Base-by-base conservation (phyloP, 2,888 invertebrate species). In the Catonia carolina region DNA sequence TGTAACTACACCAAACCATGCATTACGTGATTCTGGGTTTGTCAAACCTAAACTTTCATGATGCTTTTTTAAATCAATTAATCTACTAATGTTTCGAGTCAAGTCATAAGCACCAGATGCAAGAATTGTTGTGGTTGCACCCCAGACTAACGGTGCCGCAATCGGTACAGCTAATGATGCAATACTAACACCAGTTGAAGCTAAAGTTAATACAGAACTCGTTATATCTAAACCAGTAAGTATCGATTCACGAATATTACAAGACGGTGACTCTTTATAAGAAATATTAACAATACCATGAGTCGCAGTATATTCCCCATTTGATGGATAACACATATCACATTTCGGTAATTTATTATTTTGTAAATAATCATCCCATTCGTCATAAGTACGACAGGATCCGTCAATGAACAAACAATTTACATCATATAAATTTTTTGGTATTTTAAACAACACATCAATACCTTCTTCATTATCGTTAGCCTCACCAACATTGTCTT, bases 311-410 rank as follows among this genome's bases (percentile, higher is more conserved):
- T 57, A 57, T 15, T 48, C 35, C 18, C 57, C 57, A 31, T 53
- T 15, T 10, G 27, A 14, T 1, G 57, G 57, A 23, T 49, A 57
- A 37, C 57, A 57, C 39, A 57, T 42, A 18, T 41, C 49, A 49
- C 57, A 57, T 53, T 39, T 48, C 1, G 57, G 57, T 22, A 57
- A 53, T 39, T 57, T 53, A 49, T 57, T 57, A 33, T 57, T 57
- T 39, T 53, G 27, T 20, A 57, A 49, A 41, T 39, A 57, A 23
- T 53, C 57, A 8, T 53, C 31, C 53, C 53, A 57, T 49, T 22
- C 39, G 12, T 49, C 49, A 53, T 57, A 57, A 14, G 36, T 47
- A 15, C 57, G 51, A n/a, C 53, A 53, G 15, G 36, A 31, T 8
- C 53, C 33, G 39, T 57, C 57, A n/a, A 57, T 36, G 35, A 57